Conservation (phyloP, 2,113 vertebrate species). For the Cariama cristata region DNA sequence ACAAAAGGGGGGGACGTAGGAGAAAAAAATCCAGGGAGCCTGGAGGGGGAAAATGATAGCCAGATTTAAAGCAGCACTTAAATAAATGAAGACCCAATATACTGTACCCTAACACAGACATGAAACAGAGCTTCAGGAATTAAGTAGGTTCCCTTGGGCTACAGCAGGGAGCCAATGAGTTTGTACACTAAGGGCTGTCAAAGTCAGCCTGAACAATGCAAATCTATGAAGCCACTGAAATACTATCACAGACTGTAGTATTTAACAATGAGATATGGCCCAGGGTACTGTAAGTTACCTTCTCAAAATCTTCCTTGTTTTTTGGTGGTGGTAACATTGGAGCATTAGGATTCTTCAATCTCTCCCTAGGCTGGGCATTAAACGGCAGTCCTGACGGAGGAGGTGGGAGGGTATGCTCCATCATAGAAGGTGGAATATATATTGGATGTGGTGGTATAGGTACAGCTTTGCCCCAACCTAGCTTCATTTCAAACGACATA, state of each 20-base stretch:
- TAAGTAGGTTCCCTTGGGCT: constrained; percentile 70
- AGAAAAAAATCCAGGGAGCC: constrained; percentile 69
- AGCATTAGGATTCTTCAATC: constrained; percentile 95
- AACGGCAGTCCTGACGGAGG: constrained; percentile 98
- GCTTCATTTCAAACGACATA: constrained; percentile 99
- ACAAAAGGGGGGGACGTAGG: constrained; percentile 74
- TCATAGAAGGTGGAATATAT: constrained; percentile 99
- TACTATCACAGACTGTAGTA: constrained; percentile 76
- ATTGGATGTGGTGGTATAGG: constrained; percentile 98
- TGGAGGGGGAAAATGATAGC: constrained; percentile 72
- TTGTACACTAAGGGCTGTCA: constrained; percentile 71
- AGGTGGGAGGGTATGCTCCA: constrained; percentile 97
- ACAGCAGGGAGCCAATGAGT: constrained; percentile 77
- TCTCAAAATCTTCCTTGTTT: constrained; percentile 99
- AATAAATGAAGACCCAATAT: constrained; percentile 46
- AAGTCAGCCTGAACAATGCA: constrained; percentile 71
- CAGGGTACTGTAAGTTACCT: constrained; percentile 90
- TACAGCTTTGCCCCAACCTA: constrained; percentile 99
- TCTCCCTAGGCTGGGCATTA: constrained; percentile 96
- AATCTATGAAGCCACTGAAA: constrained; percentile 75
- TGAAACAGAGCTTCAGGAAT: constrained; percentile 36
- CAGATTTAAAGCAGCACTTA: constrained; percentile 70
- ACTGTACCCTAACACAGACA: constrained; percentile 42
- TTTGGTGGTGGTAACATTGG: constrained; percentile 94
- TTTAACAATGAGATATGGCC: constrained; percentile 75